Evolutionary conservation across 2,888 invertebrate species (phyloP).

Genomic region (Darwinula stevensoni): DNA sequence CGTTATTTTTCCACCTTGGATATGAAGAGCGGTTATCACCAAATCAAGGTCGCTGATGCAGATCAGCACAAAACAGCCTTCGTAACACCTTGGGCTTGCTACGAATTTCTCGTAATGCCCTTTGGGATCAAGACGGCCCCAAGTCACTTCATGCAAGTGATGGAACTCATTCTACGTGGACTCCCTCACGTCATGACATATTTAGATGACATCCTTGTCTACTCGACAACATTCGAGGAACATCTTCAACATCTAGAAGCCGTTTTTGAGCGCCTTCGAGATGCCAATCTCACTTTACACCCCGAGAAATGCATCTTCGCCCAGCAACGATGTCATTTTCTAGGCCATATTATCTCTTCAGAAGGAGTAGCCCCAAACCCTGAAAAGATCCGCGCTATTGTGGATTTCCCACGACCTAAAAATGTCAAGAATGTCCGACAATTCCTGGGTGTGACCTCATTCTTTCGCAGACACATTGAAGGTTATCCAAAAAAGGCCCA

Average conservation of each 20-base stretch:
- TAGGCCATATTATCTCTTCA: too few relatives aligned
- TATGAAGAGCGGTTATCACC: not conserved
- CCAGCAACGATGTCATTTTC: too few relatives aligned
- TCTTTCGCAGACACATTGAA: too few relatives aligned
- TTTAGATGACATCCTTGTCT: not conserved
- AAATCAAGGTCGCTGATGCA: not conserved
- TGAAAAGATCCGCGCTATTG: too few relatives aligned
- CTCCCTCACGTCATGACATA: not conserved
- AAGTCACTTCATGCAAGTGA: not conserved
- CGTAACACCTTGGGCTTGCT: not conserved
- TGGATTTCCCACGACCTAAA: too few relatives aligned
- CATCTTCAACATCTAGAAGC: not conserved
- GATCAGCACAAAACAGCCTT: constrained; percentile 1
- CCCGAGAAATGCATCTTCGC: too few relatives aligned
- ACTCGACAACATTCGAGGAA: not conserved
- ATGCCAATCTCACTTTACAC: too few relatives aligned
- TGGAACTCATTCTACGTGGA: not conserved
- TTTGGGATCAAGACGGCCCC: not conserved
- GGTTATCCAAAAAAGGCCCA: too few relatives aligned
- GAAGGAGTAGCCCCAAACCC: too few relatives aligned
- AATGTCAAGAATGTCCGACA: too few relatives aligned
- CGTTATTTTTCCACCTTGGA: not conserved
- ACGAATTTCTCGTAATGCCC: not conserved
- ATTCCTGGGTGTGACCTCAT: too few relatives aligned
- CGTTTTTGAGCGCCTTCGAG: not conserved